phyloP scores from a whole-genome alignment of 2,888 invertebrate species.

The Parasteatoda lunata region DNA sequence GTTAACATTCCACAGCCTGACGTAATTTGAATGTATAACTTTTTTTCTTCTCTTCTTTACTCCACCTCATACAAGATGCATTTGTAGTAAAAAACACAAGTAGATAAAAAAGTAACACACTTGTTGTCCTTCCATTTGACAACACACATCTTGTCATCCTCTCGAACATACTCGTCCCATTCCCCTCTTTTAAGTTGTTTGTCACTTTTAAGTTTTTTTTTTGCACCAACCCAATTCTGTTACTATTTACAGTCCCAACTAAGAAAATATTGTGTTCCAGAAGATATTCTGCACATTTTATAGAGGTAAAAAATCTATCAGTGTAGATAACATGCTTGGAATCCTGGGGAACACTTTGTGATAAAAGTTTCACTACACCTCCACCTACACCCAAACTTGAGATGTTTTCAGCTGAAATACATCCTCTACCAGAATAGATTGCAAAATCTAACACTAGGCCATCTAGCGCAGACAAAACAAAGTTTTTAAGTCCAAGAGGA shows the following conservation, averaged over 20 bases:
- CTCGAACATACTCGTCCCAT: not conserved
- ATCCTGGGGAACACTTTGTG: not conserved
- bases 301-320: no score
- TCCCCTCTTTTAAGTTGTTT: not conserved
- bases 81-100: not conserved
- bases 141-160: not conserved
- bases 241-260: not conserved
- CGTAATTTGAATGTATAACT: no score
- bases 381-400: not conserved
- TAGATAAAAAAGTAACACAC: not conserved
- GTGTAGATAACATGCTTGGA: not conserved
- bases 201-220: not conserved
- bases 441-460: slow-evolving; percentile 5
- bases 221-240: not conserved
- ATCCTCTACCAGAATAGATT: no score
- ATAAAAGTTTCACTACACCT: not conserved
- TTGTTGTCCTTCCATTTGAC: slow-evolving; percentile 7
- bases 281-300: not conserved
- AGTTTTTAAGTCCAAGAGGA: slow-evolving; percentile 3
- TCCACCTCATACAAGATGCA: not conserved
- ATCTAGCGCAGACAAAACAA: not conserved
- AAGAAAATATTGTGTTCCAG: not conserved
- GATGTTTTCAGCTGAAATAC: no score
- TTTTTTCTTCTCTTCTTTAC: not conserved
- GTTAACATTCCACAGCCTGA: no score